Percentiles rank a stretch among this genome's conserved stretches.
Evolutionary conservation across 2,113 vertebrate species (phyloP).

Genomic region (Alethe diademata): DNA sequence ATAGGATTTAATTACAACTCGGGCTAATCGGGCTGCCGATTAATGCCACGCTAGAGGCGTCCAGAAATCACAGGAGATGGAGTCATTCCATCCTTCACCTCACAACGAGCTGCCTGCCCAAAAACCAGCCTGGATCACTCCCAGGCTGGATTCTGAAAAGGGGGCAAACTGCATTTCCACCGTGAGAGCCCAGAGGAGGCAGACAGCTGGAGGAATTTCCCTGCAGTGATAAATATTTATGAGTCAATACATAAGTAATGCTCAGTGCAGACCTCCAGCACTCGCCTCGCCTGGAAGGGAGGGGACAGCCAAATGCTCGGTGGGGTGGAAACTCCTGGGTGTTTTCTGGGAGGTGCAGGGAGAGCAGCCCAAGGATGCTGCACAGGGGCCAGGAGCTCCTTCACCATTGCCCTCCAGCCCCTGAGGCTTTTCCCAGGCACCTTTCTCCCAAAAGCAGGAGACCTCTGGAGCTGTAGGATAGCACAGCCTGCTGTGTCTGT

Average conservation of each 20-base stretch:
- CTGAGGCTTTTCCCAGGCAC: not conserved
- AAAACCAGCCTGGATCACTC: not conserved
- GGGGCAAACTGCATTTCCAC: not conserved
- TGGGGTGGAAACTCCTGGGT: not conserved
- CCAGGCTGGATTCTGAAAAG: fast-evolving
- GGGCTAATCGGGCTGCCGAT: slow-evolving; percentile 31
- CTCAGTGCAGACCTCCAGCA: not conserved
- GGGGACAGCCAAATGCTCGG: not conserved
- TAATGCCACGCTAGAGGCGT: not conserved
- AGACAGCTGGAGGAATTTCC: not conserved
- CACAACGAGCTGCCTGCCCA: not conserved
- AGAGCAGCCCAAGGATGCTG: not conserved
- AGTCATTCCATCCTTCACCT: not conserved
- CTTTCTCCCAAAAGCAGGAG: not conserved
- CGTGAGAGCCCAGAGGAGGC: not conserved
- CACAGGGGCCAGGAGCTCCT: not conserved
- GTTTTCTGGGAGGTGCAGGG: not conserved
- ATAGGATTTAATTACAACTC: slow-evolving; percentile 45
- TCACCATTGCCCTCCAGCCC: not conserved
- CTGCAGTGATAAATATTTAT: slow-evolving; percentile 19
- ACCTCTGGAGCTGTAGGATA: fast-evolving
- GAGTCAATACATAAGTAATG: slow-evolving; percentile 2
- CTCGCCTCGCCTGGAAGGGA: fast-evolving
- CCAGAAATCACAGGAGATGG: not conserved
- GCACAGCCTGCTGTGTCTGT: not conserved